These are phyloP conservation scores for Clarias batrachus DNA, from an alignment of 2,113 vertebrate genomes.

Conservation along the genomic window DNA sequence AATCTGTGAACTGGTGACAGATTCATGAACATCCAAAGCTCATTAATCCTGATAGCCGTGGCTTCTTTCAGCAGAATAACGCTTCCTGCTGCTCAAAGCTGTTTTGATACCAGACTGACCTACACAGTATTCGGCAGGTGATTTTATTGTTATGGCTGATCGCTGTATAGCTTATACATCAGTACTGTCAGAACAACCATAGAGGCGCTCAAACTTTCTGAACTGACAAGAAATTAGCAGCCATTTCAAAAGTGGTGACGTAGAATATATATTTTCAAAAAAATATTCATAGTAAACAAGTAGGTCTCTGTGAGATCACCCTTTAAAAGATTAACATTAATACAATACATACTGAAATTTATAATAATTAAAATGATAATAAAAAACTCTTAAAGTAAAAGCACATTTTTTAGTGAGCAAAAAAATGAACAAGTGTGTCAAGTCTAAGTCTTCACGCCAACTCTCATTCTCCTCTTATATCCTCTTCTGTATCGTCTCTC, in stretches of 20 bases:
- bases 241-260: not conserved
- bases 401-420: not conserved
- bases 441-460: not conserved
- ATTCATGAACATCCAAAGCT: no score
- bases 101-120: no score
- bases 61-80: no score
- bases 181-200: not conserved
- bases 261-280: not conserved
- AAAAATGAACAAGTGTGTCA: not conserved
- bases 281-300: constrained; percentile 6
- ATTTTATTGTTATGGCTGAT: no score
- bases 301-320: not conserved
- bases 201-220: not conserved
- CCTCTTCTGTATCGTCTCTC: not conserved
- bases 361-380: constrained; percentile 38
- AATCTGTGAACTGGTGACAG: no score
- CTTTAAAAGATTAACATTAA: constrained; percentile 18
- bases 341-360: constrained; percentile 23
- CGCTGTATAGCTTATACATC: not conserved
- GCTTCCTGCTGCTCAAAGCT: no score
- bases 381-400: constrained; percentile 15
- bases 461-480: not conserved
- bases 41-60: no score
- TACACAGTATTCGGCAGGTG: no score
- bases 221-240: not conserved